These are phyloP conservation scores for Suillia variegata DNA, from an alignment of 2,888 invertebrate species.

Conservation along the genomic window DNA sequence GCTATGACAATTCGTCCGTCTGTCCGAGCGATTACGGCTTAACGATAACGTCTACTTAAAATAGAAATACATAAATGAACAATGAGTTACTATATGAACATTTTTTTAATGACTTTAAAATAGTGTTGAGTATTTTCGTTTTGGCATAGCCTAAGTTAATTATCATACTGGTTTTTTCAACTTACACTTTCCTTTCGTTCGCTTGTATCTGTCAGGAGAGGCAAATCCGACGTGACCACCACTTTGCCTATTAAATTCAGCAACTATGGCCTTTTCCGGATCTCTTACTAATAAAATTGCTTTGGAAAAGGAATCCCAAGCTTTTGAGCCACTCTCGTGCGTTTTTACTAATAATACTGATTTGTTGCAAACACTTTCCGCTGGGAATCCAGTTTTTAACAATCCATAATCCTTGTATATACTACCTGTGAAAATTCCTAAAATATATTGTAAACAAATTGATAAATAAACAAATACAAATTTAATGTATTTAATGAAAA, in stretches of 20 bases:
- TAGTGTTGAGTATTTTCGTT: too few relatives aligned
- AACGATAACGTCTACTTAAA: too few relatives aligned
- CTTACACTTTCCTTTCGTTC: slow-evolving; percentile 69
- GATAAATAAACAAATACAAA: too few relatives aligned
- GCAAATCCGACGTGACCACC: slow-evolving; percentile 83
- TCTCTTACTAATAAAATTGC: slow-evolving; percentile 75
- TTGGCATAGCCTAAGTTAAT: too few relatives aligned
- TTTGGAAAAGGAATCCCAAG: slow-evolving; percentile 67
- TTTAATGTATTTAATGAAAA: not conserved
- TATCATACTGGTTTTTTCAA: too few relatives aligned
- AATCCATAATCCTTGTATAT: slow-evolving; percentile 82
- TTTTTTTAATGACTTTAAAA: too few relatives aligned
- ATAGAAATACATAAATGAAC: too few relatives aligned
- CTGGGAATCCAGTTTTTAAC: slow-evolving; percentile 79
- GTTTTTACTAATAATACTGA: slow-evolving; percentile 81
- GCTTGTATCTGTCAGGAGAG: slow-evolving; percentile 69
- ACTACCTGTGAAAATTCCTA: slow-evolving; percentile 77
- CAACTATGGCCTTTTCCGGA: slow-evolving; percentile 71
- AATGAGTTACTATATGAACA: too few relatives aligned
- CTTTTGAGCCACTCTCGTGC: slow-evolving; percentile 72
- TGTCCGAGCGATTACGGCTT: too few relatives aligned
- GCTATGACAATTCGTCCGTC: too few relatives aligned
- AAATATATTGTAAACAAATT: too few relatives aligned
- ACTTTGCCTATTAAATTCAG: slow-evolving; percentile 80
- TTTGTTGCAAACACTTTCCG: slow-evolving; percentile 76